These are phyloP conservation scores for Cheilosia urbana DNA, from an alignment of 2,888 invertebrate species.

Conservation along the genomic window DNA sequence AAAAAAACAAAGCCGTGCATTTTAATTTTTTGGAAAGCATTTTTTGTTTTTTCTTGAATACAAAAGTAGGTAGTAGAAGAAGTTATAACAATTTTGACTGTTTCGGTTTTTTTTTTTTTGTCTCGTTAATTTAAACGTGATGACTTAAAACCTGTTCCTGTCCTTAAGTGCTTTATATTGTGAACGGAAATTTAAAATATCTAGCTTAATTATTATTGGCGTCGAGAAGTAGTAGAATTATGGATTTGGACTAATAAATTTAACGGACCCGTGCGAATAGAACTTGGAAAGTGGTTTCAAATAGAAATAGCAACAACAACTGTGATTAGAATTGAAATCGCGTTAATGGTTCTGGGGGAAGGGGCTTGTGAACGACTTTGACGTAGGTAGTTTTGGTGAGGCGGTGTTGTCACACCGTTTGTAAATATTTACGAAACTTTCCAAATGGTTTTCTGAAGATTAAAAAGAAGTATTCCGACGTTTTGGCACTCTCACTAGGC, in stretches of 20 bases:
- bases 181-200: conserved; percentile 19
- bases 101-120: conserved; percentile 5
- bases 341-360: background rate
- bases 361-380: too few relatives aligned
- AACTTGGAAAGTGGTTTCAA: background rate
- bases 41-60: conserved; percentile 1
- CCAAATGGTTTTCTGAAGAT: too few relatives aligned
- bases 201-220: conserved; percentile 54
- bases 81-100: background rate
- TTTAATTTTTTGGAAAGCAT: conserved; percentile 22
- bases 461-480: too few relatives aligned
- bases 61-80: background rate
- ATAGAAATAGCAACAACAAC: background rate
- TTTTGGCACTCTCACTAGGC: too few relatives aligned
- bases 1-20: conserved; percentile 13
- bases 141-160: conserved; percentile 24
- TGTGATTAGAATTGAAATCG: background rate
- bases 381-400: too few relatives aligned
- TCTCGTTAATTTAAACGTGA: conserved; percentile 3
- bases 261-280: conserved; percentile 28
- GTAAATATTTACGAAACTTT: too few relatives aligned
- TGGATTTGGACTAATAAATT: conserved; percentile 36
- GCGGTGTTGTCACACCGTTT: too few relatives aligned
- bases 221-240: conserved; percentile 50
- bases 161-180: conserved; percentile 11